These are phyloP conservation scores for Cryptotis parvus DNA, from an alignment of 2,113 vertebrate species.

Conservation along the genomic window DNA sequence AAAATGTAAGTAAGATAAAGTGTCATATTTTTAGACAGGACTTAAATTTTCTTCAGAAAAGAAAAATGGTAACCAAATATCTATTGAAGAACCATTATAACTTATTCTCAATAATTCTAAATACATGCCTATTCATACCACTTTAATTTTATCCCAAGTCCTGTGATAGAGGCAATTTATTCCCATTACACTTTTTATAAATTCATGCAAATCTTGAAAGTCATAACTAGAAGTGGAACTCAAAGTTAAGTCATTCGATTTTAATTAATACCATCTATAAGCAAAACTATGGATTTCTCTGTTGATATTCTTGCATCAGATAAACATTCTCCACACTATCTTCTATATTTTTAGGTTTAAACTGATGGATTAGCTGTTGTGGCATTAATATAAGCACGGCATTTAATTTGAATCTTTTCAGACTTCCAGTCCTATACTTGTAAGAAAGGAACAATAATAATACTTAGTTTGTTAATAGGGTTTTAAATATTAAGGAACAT, in stretches of 20 bases:
- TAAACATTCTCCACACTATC: background rate
- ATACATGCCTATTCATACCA: background rate
- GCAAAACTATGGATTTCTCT: background rate
- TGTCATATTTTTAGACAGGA: background rate
- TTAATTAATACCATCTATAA: background rate
- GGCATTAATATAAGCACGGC: background rate
- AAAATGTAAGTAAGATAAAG: background rate
- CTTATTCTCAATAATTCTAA: background rate
- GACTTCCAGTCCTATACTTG: background rate
- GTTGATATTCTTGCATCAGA: background rate
- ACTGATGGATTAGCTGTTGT: background rate
- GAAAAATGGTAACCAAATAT: background rate
- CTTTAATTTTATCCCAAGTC: constrained; percentile 3
- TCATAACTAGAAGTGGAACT: background rate
- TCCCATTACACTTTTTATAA: background rate
- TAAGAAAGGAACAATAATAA: background rate
- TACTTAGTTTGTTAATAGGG: background rate
- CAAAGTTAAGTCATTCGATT: background rate
- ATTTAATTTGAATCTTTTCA: background rate
- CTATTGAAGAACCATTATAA: background rate
- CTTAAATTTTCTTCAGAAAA: background rate
- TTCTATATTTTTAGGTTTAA: background rate
- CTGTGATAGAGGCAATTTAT: background rate
- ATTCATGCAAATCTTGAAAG: constrained; percentile 14
- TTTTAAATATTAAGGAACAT: background rate